Conservation (phyloP, 2,113 vertebrate genomes). For the Zosterops pallidus region DNA sequence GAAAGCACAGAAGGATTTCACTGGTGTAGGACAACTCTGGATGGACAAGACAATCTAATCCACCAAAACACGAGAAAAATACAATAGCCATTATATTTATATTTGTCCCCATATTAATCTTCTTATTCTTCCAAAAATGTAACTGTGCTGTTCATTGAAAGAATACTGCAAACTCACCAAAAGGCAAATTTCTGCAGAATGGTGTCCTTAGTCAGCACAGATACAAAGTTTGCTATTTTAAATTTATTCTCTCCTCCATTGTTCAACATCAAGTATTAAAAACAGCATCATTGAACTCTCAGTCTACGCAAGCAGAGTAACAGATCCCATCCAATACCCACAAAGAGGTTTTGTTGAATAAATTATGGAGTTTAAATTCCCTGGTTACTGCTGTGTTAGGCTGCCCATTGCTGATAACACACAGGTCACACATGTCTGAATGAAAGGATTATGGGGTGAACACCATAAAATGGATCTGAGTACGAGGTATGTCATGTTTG, state of each 20-base stretch:
- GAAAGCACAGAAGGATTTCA: neutral
- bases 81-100: neutral
- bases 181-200: conserved; percentile 18
- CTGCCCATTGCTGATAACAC: conserved; percentile 22
- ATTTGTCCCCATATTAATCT: conserved; percentile 16
- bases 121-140: neutral
- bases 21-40: neutral
- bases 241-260: neutral
- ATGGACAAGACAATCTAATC: conserved; percentile 15
- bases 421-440: neutral
- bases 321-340: neutral
- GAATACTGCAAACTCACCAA: conserved; percentile 20
- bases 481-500: neutral
- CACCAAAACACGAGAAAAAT: neutral
- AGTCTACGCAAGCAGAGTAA: neutral
- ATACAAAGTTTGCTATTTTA: neutral
- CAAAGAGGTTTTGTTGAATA: neutral
- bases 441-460: neutral
- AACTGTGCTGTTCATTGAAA: neutral
- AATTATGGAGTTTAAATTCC: neutral
- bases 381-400: neutral
- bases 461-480: neutral
- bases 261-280: neutral
- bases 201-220: neutral
- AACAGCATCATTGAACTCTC: neutral